Evolutionary conservation across 2,888 invertebrate species (phyloP), one percentile per base, ranked within the genome.

Genomic region (Alentia gelatinosa): DNA sequence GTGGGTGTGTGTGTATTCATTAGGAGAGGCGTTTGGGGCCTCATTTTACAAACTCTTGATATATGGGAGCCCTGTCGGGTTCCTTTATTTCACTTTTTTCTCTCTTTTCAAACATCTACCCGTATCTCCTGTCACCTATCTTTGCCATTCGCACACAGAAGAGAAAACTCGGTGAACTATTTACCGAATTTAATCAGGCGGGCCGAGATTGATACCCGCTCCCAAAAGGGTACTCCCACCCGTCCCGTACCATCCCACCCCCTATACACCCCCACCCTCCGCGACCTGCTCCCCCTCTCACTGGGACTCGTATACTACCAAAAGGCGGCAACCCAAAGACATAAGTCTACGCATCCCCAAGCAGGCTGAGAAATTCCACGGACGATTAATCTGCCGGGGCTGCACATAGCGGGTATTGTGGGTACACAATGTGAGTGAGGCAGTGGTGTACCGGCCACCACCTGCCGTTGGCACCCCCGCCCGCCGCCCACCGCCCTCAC

Each of bases 141-240:
- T 56, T 42, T 56, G 19, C 56, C 19, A n/a, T 56, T 56, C 68
- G 30, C 26, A 68, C 68, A 26, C 26, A 26, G 68, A 26, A 26
- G 33, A 68, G 26, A 30, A 68, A 68, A 68, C 68, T 68, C 30
- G 30, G 26, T 30, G 30, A 68, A 68, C 68, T 68, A 68, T 79
- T 79, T 39, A 39, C 79, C 35, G 39, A 39, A 39, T 79, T 79
- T 79, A 79, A 79, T 79, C 37, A 79, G 79, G 37, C 79, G 37
- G 26, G 37, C 15, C 15, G 79, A 79, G 79, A 79, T 79, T 35
- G 79, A 79, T 79, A 39, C 15, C 39, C 74, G 30, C 35, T 79
- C 79, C 79, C 79, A 79, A 79, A 37, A 79, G 79, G 79, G 35
- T 35, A 74, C 26, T 26, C 33, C 33, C 74, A 74, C 12, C 30